Base-by-base conservation (phyloP, 2,113 vertebrate species). In the Rhadina sibilatrix region DNA sequence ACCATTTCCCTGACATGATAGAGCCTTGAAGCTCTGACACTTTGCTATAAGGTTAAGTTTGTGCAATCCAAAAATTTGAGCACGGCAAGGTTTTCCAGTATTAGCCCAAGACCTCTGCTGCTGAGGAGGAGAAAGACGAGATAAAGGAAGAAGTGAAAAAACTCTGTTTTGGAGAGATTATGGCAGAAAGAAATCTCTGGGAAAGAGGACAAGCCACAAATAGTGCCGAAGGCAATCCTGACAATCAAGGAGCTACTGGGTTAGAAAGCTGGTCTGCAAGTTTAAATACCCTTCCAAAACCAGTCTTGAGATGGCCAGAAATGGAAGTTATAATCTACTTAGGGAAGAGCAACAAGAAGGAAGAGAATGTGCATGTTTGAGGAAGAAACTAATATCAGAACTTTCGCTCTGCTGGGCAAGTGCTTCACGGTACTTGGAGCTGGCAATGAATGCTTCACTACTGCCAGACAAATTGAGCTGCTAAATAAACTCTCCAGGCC, bases 271-370 rank as follows among this genome's bases (percentile, higher is more conserved):
- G 31, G 50, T 49, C 72, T 77, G 57, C 31, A 79, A 46, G 35
- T 72, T 90, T 85, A 91, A 87, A 82, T 12, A 64, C 6, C 14
- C 63, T 90, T 91, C 66, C 74, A 92, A 90, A 89, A 17, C 22
- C 28, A 82, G 65, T 40, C 53, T 83, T 61, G 35, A 90, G 70
- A 91, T 15, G 87, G 56, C 47, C 64, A 57, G 50, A 82, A 96
- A 94, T 63, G 56, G 80, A 81, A 92, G 71, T 40, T 60, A 63
- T 84, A 92, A 92, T 87, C 81, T 84, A 10, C 61, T 91, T 75
- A 64, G 31, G 60, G 38, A 89, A 49, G 57, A 71, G 74, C 38
- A 86, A 71, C 40, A 69, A 57, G 53, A 71, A 83, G 31, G 37
- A 83, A 91, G 65, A 89, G 92, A 87, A 87, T 14, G 69, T 19